These are phyloP conservation scores for Rostratula benghalensis DNA, from an alignment of 2,113 vertebrate species.

Conservation along the genomic window DNA sequence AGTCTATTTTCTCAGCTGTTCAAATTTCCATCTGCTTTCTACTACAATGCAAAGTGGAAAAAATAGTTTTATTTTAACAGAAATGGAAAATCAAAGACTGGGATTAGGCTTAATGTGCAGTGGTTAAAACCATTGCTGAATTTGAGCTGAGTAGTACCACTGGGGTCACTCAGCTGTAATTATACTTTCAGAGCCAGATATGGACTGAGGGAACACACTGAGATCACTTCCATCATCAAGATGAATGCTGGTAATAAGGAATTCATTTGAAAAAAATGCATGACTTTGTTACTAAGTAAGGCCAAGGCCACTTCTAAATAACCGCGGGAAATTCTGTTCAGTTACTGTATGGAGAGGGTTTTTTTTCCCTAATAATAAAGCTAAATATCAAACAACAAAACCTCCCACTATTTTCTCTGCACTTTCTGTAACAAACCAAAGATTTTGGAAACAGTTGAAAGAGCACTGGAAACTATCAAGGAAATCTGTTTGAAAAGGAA, in stretches of 20 bases:
- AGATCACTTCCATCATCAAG: background rate
- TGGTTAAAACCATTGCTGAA: background rate
- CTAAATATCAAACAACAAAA: background rate
- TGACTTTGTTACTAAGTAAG: background rate
- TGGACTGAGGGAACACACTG: background rate
- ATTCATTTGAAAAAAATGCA: background rate
- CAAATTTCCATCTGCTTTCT: background rate
- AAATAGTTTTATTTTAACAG: background rate
- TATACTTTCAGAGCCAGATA: background rate
- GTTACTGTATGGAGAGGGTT: background rate
- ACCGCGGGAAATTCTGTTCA: background rate
- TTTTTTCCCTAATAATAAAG: too few relatives aligned
- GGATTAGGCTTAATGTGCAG: background rate
- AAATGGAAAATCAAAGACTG: background rate
- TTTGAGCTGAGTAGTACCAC: background rate
- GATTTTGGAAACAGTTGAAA: background rate
- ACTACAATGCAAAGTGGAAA: background rate
- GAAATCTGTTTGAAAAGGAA: background rate
- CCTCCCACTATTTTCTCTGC: background rate
- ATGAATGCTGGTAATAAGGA: background rate
- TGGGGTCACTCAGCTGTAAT: background rate
- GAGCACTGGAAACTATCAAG: background rate
- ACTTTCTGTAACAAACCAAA: background rate
- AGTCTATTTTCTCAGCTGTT: background rate
- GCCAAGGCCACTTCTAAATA: background rate